Evolutionary conservation across 2,797 vertebrate species (phyloP).

Genomic region (Artibeus jamaicensis): DNA sequence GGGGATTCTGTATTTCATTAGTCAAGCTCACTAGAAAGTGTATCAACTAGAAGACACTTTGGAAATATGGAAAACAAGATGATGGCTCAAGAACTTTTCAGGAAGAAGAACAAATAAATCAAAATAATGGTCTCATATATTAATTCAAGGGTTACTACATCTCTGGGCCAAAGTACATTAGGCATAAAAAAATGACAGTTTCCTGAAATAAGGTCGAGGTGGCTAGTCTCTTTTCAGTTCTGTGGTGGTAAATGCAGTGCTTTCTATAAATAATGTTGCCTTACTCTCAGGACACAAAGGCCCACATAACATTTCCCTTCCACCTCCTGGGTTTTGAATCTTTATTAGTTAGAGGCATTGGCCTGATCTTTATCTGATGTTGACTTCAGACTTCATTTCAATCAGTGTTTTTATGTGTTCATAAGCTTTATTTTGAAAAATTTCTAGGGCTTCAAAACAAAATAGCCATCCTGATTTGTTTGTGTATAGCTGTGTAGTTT

Average conservation of each 20-base stretch:
- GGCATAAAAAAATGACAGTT: conserved; percentile 6
- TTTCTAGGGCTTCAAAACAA: conserved; percentile 11
- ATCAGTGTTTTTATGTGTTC: background rate
- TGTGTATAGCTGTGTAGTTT: background rate
- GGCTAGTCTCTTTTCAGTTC: background rate
- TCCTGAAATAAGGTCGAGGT: background rate
- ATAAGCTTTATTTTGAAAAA: conserved; percentile 49
- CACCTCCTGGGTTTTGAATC: background rate
- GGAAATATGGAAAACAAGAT: background rate
- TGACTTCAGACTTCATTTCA: conserved; percentile 15
- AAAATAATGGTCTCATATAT: background rate
- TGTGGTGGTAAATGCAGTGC: background rate
- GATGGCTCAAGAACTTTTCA: background rate
- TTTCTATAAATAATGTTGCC: background rate
- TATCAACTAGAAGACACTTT: background rate
- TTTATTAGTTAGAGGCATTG: background rate
- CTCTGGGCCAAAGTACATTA: conserved; percentile 33
- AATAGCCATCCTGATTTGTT: conserved; percentile 21
- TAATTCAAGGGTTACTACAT: conserved; percentile 39
- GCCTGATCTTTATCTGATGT: conserved; percentile 2
- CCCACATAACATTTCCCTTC: background rate
- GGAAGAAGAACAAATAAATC: background rate
- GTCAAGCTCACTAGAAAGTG: background rate
- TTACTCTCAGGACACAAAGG: background rate
- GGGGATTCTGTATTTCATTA: conserved; percentile 15